These are phyloP conservation scores for Catocala sponsa DNA, from an alignment of 2,888 invertebrate genomes.

Conservation along the genomic window DNA sequence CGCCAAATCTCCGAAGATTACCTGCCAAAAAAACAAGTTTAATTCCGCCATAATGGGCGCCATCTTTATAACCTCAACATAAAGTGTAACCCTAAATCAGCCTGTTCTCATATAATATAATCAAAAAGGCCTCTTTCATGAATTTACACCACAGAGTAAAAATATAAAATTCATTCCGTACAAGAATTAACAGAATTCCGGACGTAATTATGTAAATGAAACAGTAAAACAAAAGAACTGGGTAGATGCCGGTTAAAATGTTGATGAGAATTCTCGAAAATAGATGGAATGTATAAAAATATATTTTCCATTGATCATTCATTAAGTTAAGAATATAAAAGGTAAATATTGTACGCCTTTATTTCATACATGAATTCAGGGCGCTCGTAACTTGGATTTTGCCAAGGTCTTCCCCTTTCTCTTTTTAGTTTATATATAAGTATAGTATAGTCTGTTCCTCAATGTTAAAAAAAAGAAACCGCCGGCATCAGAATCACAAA, in stretches of 20 bases:
- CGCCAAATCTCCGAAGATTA: conserved; percentile 19
- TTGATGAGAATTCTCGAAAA: too few relatives aligned
- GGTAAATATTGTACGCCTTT: too few relatives aligned
- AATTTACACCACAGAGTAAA: conserved; percentile 45
- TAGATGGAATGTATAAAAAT: not conserved
- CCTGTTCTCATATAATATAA: conserved; percentile 46
- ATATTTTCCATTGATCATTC: too few relatives aligned
- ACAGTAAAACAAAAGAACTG: conserved; percentile 14
- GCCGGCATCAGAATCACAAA: too few relatives aligned
- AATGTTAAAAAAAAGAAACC: too few relatives aligned
- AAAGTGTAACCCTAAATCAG: conserved; percentile 44
- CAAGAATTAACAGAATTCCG: conserved; percentile 57
- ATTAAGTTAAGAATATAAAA: too few relatives aligned
- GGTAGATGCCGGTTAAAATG: not conserved
- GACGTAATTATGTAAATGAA: conserved; percentile 39
- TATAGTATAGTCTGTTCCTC: too few relatives aligned
- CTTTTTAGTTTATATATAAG: too few relatives aligned
- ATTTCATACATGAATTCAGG: too few relatives aligned
- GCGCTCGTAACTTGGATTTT: too few relatives aligned
- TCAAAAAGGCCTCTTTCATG: conserved; percentile 43
- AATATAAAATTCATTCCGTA: conserved; percentile 57
- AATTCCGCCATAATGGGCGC: conserved; percentile 24
- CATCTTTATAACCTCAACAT: conserved; percentile 40
- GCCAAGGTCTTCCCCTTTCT: too few relatives aligned
- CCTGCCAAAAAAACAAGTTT: conserved; percentile 38